Conservation (phyloP, 2,888 invertebrate species). For the Andricus quercusramuli region DNA sequence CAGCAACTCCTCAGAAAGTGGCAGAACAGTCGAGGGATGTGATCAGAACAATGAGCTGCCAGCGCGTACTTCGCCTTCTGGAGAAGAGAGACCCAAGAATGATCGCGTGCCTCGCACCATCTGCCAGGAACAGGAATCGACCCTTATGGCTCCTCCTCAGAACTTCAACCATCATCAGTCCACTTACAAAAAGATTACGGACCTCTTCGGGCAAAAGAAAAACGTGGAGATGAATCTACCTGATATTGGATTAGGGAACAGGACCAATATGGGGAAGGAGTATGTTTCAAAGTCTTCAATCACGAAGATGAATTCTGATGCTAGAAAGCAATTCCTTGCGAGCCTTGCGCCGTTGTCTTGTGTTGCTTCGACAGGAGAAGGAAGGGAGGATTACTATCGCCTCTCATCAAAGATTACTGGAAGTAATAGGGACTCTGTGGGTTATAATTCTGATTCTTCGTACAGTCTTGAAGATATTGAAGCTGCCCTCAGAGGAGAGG, state of each 20-base stretch:
- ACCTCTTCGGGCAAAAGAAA: constrained; percentile 82
- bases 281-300: constrained; percentile 75
- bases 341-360: constrained; percentile 90
- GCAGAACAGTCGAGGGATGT: constrained; percentile 54
- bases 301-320: constrained; percentile 80
- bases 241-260: constrained; percentile 64
- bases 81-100: constrained; percentile 81
- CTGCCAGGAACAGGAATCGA: constrained; percentile 32
- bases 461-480: constrained; percentile 85
- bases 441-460: constrained; percentile 84
- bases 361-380: constrained; percentile 83
- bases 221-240: constrained; percentile 74
- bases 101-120: constrained; percentile 37
- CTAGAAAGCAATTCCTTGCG: constrained; percentile 88
- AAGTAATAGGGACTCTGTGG: constrained; percentile 82
- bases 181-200: constrained; percentile 84
- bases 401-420: constrained; percentile 75
- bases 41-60: constrained; percentile 73
- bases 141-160: neutral
- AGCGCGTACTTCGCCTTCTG: constrained; percentile 84
- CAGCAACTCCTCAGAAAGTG: constrained; percentile 58
- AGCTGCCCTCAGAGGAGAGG: constrained; percentile 81
- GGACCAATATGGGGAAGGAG: constrained; percentile 60
- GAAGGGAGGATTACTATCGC: constrained; percentile 83
- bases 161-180: constrained; percentile 70